phyloP scores from a whole-genome alignment of 2,888 invertebrate genomes.

The Lepidochitona cinerea region DNA sequence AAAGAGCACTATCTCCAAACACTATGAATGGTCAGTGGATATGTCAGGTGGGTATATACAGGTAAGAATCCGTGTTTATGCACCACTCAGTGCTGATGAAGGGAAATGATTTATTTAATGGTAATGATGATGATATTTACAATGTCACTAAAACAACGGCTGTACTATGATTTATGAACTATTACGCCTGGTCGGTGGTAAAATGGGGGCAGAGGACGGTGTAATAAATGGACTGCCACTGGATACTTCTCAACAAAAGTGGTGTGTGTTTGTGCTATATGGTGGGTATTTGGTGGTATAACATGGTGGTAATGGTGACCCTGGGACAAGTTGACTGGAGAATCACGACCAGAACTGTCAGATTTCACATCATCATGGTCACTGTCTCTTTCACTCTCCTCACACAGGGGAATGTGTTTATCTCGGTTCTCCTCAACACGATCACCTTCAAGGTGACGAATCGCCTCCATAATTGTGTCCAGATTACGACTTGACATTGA shows the following conservation, averaged over 20 bases:
- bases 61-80: constrained; percentile 7
- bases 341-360: constrained; percentile 49
- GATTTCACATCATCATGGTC: constrained; percentile 53
- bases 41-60: too few species aligned
- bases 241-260: constrained; percentile 53
- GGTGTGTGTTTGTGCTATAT: constrained; percentile 23
- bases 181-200: constrained; percentile 61
- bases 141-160: not conserved
- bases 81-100: constrained; percentile 3
- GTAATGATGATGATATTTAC: not conserved
- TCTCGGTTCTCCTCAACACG: constrained; percentile 27
- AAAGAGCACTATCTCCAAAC: too few species aligned
- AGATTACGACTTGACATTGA: constrained; percentile 91
- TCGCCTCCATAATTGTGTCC: constrained; percentile 98
- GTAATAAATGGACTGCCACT: constrained; percentile 49
- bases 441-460: constrained; percentile 96
- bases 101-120: too few species aligned
- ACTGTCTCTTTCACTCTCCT: constrained; percentile 57
- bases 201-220: constrained; percentile 50
- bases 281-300: not conserved
- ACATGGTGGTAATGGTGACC: not conserved
- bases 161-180: constrained; percentile 55
- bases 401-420: constrained; percentile 24
- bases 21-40: too few species aligned
- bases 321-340: constrained; percentile 34